Base-by-base conservation (phyloP, 2,113 vertebrate genomes). In the Microtus pennsylvanicus region DNA sequence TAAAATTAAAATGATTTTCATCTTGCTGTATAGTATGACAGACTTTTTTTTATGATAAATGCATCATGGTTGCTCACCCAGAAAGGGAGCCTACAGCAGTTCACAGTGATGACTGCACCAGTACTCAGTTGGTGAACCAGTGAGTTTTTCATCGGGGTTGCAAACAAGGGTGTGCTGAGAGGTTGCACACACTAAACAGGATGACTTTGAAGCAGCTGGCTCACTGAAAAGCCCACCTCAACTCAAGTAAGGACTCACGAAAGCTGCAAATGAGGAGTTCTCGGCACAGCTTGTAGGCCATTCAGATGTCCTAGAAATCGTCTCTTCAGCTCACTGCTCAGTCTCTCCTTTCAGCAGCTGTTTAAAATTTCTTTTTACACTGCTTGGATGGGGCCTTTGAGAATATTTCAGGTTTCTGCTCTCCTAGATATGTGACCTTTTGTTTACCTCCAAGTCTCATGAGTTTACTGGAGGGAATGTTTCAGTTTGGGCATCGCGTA, bases 1-100 rank as follows among this genome's bases (percentile, higher is more conserved):
- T 77, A 13, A 61, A 82, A 95, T 52, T 80, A 17, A 88, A 94
- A 45, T 61, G 38, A 69, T 78, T 93, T 91, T 33, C 24, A 35
- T 94, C 47, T 33, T 76, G 22, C 55, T 28, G n/a, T 63, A 42
- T 58, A 1, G 58, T 58, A 7, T 63, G 24, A 83, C 24, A 61
- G 22, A n/a, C 14, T 58, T n/a, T 35, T n/a, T 35, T 80, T 28
- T 81, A 5, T 17, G 14, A 12, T 13, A 42, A 24, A 42, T 38
- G 7, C 58, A 8, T 38, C 3, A 30, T 0, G 16, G 30, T 83
- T 42, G 28, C 7, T 42, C 13, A 42, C 7, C 55, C 3, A 3
- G n/a, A 63, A 83, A 42, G n/a, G 55, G 6, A 83, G 16, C 13
- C 58, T 0, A 0, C 2, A 19, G 3, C 55, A 83, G n/a, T 42